Evolutionary conservation across 2,888 invertebrate species (phyloP).

Genomic region (Aplocera efformata): DNA sequence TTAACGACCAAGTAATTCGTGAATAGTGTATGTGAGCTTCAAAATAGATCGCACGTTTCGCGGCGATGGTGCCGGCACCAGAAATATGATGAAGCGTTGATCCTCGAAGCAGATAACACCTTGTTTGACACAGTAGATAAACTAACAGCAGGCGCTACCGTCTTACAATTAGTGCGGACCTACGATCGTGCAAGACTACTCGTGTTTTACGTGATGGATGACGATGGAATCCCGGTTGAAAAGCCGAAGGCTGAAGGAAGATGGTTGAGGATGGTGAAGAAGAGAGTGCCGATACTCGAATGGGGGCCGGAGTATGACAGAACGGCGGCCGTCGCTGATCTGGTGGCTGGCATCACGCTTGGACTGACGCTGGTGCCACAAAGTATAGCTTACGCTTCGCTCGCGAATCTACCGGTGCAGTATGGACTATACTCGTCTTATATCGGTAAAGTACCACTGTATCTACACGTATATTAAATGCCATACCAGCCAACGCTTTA

Average conservation of each 20-base stretch:
- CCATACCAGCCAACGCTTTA: no score
- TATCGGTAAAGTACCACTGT: constrained; percentile 86
- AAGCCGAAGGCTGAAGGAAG: constrained; percentile 13
- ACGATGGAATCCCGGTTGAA: constrained; percentile 34
- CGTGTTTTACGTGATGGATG: constrained; percentile 34
- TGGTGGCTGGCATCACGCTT: constrained; percentile 93
- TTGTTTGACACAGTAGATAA: constrained; percentile 31
- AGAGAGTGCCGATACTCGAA: constrained; percentile 75
- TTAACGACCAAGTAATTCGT: no score
- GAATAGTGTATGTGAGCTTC: no score
- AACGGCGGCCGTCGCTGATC: constrained; percentile 86
- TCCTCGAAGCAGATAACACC: constrained; percentile 14
- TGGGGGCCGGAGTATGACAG: constrained; percentile 87
- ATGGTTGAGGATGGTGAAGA: constrained; percentile 35
- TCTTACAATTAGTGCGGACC: constrained; percentile 7
- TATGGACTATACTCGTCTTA: constrained; percentile 96
- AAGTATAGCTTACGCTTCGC: constrained; percentile 93
- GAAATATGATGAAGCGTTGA: no score
- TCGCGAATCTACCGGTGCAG: constrained; percentile 92
- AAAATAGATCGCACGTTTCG: no score
- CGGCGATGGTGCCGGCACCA: constrained; percentile 1
- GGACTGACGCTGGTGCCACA: constrained; percentile 96
- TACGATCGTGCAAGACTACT: constrained; percentile 1
- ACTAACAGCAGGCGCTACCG: constrained; percentile 13
- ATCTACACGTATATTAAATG: no score